Evolutionary conservation across 2,113 vertebrate species (phyloP), one percentile per base, ranked within the genome.

Genomic region (Mobula birostris): DNA sequence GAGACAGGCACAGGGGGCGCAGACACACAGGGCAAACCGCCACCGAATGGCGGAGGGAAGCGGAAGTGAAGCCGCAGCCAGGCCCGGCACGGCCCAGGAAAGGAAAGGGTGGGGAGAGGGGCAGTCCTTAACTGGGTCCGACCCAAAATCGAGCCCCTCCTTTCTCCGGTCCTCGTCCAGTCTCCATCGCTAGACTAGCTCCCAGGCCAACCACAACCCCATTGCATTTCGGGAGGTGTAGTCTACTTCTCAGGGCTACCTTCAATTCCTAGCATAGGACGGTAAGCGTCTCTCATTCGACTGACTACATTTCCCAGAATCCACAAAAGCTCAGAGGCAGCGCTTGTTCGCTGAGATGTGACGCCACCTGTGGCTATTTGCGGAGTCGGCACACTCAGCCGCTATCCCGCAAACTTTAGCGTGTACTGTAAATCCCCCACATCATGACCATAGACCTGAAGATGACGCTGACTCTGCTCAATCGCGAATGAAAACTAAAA

Each of bases 41-140:
- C 19, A 36, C 36, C 66, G 90, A 93, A 48, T 93, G 91, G 68
- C 68, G 91, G 91, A 74, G 91, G 40, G 70, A 93, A 93, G 32
- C 91, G 91, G 91, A 93, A 93, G 24, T 93, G 68, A 76, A 74
- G 91, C 91, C 36, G 24, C 7, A 15, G 27, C 61, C 15, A 19
- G 68, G 90, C 66, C n/a, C 11, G 29, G 85, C n/a, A 6, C 29
- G 24, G 66, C 17, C 63, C 2, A 48, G 56, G 32, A 72, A 19
- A n/a, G 61, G 63, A 7, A 0, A 19, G n/a, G 17, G 90, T 4
- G 68, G n/a, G 90, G 68, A 74, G 8, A 12, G 80, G 11, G 90
- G 68, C 36, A 74, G 91, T 9, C 9, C 68, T 21, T 9, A 4
- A 1, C 24, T 5, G 63, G 91, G 19, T 8, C 0, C 40, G 68